Conservation (phyloP, 1,140 invertebrate genomes). For the Cydia amplana region DNA sequence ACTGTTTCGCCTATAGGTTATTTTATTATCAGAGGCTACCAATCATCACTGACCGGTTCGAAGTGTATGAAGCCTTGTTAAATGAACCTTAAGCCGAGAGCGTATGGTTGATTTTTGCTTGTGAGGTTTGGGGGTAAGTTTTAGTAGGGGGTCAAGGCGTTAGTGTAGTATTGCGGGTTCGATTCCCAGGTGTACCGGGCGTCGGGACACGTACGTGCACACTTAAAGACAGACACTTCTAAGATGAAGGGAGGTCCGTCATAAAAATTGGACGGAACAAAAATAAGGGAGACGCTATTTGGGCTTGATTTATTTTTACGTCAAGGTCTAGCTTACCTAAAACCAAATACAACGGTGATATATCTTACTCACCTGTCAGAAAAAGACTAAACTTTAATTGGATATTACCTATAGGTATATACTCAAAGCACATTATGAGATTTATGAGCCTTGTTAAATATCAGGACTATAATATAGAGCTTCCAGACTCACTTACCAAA, state of each 20-base stretch:
- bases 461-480: too few species aligned
- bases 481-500: too few species aligned
- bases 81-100: conserved; percentile 36
- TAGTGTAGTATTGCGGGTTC: conserved; percentile 71
- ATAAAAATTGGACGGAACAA: conserved; percentile 73
- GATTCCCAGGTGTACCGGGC: conserved; percentile 75
- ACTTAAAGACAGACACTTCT: conserved; percentile 73
- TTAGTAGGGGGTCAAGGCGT: conserved; percentile 65
- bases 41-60: conserved; percentile 70
- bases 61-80: conserved; percentile 23
- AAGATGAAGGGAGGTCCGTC: conserved; percentile 74
- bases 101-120: conserved; percentile 44
- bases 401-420: too few species aligned
- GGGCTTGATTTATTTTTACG: conserved; percentile 30
- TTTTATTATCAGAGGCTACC: conserved; percentile 46
- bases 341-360: neutral
- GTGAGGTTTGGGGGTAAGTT: conserved; percentile 35
- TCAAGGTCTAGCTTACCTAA: neutral
- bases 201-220: conserved; percentile 67
- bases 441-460: too few species aligned
- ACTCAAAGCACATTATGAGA: too few species aligned
- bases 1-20: conserved; percentile 42
- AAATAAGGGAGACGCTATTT: conserved; percentile 26
- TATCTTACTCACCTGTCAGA: neutral
- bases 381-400: neutral